Percentiles rank a stretch among this genome's conserved stretches.
Conservation (phyloP, 2,113 vertebrate species). For the Sceloporus tristichus region DNA sequence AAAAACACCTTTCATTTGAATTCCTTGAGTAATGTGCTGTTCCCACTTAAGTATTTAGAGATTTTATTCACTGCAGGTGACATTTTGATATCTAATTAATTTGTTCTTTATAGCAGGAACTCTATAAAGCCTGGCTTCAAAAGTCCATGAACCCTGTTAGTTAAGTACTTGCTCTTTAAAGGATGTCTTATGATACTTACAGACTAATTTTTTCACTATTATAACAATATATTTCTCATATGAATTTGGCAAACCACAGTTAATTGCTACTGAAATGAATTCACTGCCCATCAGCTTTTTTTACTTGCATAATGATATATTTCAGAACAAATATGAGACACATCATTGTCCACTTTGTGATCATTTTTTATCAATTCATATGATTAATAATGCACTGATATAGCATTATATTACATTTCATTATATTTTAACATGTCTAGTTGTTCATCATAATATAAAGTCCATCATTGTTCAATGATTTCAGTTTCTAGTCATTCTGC, state of each 20-base stretch:
- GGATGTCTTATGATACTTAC: conserved; percentile 52
- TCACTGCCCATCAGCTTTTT: background rate
- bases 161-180: conserved; percentile 60
- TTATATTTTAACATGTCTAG: conserved; percentile 19
- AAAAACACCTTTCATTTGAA: background rate
- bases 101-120: conserved; percentile 62
- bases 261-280: background rate
- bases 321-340: conserved; percentile 54
- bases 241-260: conserved; percentile 34
- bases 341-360: conserved; percentile 18
- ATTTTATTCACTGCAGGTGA: conserved; percentile 57
- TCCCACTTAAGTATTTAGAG: conserved; percentile 51
- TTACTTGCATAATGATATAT: conserved; percentile 42
- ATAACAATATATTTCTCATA: conserved; percentile 40
- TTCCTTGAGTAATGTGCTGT: background rate
- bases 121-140: conserved; percentile 56
- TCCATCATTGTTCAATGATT: background rate
- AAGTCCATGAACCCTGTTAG: conserved; percentile 54
- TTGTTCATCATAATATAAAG: conserved; percentile 26
- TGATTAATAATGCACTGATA: background rate
- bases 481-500: background rate
- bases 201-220: conserved; percentile 7
- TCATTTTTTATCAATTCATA: conserved; percentile 33
- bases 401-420: background rate
- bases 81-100: conserved; percentile 69